Base-by-base conservation (phyloP, 2,113 vertebrate genomes). In the Charina bottae region DNA sequence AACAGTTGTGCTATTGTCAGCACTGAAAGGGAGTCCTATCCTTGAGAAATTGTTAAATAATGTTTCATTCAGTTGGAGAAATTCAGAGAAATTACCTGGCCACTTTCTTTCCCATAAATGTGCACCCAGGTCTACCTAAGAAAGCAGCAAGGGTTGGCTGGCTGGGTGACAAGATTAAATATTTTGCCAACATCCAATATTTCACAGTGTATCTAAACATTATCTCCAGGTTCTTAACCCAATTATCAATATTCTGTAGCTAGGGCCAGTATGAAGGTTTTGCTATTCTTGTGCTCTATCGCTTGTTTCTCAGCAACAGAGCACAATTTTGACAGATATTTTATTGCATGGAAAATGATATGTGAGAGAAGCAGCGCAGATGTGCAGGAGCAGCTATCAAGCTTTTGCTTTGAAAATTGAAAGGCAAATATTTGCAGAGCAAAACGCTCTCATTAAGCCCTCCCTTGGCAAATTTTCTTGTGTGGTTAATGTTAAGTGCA, bases 391-490 rank as follows among this genome's bases (percentile, higher is more conserved):
- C 91, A 91, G 83, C 91, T 92, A 94, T 94, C 72, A 96, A 96
- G 96, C 94, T 93, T 72, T 87, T 95, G 78, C 94, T 94, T 96
- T 95, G 72, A 78, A 78, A 21, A 78, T 78, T 95, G 92, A 95
- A 96, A 95, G 78, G 87, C 92, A 96, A 96, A 97, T 95, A 96
- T 97, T 96, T 96, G 94, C 92, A 94, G 83, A 95, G 59, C 92
- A 93, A 94, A 92, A 96, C 87, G 49, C 62, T 90, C 90, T 90
- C 94, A 37, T 93, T 94, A 95, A 95, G 88, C 93, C 89, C 96
- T 95, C 93, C 59, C 54, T 94, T 93, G 95, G 94, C 95, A 96
- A 95, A 92, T 92, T 83, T 78, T 95, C 93, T 94, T 37, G 0
- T 37, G 93, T 93, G 93, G 92, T 92, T 59, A 93, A 88, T 59